A percentile compares a stretch with the other conserved stretches of the same genome.
These are phyloP conservation scores for Thera britannica DNA, from an alignment of 2,888 invertebrate genomes.

Conservation along the genomic window DNA sequence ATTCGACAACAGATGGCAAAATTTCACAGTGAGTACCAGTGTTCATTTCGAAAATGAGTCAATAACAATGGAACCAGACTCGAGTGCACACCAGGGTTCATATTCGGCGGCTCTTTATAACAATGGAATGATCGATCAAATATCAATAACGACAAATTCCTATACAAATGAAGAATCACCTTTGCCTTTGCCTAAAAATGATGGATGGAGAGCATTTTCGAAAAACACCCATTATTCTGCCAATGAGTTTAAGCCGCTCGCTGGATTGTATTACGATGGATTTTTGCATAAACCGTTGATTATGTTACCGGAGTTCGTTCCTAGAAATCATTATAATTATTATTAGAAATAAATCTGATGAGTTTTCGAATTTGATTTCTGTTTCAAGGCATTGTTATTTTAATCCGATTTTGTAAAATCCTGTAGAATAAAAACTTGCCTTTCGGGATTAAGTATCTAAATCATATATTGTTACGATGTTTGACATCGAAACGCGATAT, in stretches of 20 bases:
- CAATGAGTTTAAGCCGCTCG: constrained; percentile 69
- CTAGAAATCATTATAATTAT: constrained; percentile 50
- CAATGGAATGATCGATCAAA: constrained; percentile 62
- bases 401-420: too few relatives aligned
- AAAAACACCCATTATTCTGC: constrained; percentile 33
- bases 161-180: constrained; percentile 59
- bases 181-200: constrained; percentile 57
- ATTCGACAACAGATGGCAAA: constrained; percentile 47
- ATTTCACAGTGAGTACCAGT: constrained; percentile 48
- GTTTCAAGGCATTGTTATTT: background rate
- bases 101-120: constrained; percentile 62
- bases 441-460: too few relatives aligned
- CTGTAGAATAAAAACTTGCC: background rate
- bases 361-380: constrained; percentile 1
- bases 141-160: constrained; percentile 70
- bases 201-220: constrained; percentile 67
- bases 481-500: too few relatives aligned
- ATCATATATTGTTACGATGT: too few relatives aligned
- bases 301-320: constrained; percentile 59
- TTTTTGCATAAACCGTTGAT: constrained; percentile 68
- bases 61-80: constrained; percentile 39
- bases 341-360: constrained; percentile 27
- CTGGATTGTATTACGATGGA: constrained; percentile 78
- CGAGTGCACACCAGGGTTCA: constrained; percentile 46
- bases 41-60: constrained; percentile 28